phyloP scores from a whole-genome alignment of 2,797 vertebrate species.

The Eospalax fontanierii region DNA sequence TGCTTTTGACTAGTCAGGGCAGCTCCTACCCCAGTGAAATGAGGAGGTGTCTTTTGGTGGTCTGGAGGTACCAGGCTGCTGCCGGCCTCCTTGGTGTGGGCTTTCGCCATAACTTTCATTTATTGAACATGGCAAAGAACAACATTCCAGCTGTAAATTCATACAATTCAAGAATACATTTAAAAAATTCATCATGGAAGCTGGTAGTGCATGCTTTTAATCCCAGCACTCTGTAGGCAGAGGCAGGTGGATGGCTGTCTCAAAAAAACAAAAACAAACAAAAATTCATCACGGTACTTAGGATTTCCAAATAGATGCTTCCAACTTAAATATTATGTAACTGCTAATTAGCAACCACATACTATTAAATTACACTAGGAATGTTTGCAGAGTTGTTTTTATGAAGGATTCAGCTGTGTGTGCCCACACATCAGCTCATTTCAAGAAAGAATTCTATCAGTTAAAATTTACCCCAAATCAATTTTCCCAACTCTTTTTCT shows the following conservation, averaged over 20 bases:
- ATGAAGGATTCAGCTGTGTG: background rate
- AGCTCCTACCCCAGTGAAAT: background rate
- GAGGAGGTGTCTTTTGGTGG: background rate
- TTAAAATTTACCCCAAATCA: background rate
- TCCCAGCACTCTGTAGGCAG: too few species aligned
- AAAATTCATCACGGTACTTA: background rate
- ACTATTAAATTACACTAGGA: background rate
- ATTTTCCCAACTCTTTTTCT: constrained; percentile 47
- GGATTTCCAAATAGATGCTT: constrained; percentile 45
- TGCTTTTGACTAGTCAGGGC: background rate
- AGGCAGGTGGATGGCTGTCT: too few species aligned
- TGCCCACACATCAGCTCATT: background rate
- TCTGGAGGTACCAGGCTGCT: background rate
- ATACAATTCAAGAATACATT: constrained; percentile 11
- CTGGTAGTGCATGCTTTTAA: too few species aligned
- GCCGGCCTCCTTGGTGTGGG: background rate
- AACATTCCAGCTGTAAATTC: constrained; percentile 22
- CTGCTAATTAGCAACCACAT: background rate
- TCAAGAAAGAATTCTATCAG: constrained; percentile 67
- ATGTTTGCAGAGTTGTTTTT: background rate
- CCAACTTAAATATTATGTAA: background rate
- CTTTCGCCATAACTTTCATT: background rate
- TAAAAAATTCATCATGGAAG: background rate
- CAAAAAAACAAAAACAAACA: too few species aligned
- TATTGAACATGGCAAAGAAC: background rate